Percentiles rank a stretch among this genome's conserved stretches.
phyloP scores from a whole-genome alignment of 2,113 vertebrate species.

The Elephantulus edwardii region DNA sequence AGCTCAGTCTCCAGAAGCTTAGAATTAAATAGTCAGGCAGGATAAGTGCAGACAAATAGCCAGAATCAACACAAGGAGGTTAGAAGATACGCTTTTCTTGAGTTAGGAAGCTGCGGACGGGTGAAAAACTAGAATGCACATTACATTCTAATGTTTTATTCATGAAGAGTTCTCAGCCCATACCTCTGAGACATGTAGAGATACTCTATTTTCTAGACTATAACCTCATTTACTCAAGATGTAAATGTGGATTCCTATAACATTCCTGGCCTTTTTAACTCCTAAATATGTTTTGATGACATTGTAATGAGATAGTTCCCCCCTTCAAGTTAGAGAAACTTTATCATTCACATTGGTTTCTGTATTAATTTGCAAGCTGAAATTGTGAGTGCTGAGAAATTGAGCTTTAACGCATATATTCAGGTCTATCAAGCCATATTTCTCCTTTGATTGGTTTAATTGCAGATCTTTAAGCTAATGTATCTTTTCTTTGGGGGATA shows the following conservation, averaged over 20 bases:
- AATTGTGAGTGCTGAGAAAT: conserved; percentile 76
- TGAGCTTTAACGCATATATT: conserved; percentile 66
- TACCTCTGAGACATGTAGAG: conserved; percentile 35
- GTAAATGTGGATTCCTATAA: conserved; percentile 42
- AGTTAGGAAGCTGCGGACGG: conserved; percentile 11
- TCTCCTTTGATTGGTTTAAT: conserved; percentile 78
- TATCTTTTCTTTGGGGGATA: conserved; percentile 40
- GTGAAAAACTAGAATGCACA: background rate
- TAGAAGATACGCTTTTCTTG: conserved; percentile 43
- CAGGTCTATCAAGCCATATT: conserved; percentile 70
- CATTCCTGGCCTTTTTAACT: conserved; percentile 52
- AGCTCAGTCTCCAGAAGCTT: conserved; percentile 30
- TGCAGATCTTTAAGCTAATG: conserved; percentile 53
- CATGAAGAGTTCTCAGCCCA: conserved; percentile 45
- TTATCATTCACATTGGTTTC: conserved; percentile 74
- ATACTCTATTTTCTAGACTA: conserved; percentile 41
- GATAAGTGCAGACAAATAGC: conserved; percentile 35
- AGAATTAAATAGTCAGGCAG: conserved; percentile 43
- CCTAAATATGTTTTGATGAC: conserved; percentile 48
- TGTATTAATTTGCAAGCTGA: conserved; percentile 70
- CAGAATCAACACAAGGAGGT: conserved; percentile 44
- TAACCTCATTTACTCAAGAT: conserved; percentile 49
- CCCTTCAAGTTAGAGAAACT: conserved; percentile 59
- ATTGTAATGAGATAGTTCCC: conserved; percentile 64
- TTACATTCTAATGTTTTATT: conserved; percentile 59